Conservation (phyloP, 2,888 invertebrate genomes). For the Pemphredon lugubris region DNA sequence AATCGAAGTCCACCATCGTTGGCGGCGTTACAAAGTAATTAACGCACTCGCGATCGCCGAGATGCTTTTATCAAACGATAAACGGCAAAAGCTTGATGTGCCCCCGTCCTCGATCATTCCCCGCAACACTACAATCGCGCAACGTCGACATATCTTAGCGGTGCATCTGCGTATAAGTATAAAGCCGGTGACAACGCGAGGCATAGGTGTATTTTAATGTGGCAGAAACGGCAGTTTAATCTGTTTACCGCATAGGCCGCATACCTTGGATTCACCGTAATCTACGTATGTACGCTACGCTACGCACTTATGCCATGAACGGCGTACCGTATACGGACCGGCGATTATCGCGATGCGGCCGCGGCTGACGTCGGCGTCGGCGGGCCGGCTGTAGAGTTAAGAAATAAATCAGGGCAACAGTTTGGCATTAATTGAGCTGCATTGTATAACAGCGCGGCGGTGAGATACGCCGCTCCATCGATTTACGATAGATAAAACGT, state of each 20-base stretch:
- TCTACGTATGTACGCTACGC: no score
- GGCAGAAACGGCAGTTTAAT: constrained; percentile 54
- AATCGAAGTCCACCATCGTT: no score
- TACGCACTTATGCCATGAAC: constrained; percentile 45
- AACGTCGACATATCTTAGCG: constrained; percentile 40
- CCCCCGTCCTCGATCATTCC: constrained; percentile 1
- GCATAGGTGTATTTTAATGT: constrained; percentile 44
- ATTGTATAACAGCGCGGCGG: constrained; percentile 75
- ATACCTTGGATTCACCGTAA: constrained; percentile 43
- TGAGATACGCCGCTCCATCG: constrained; percentile 79
- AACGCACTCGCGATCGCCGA: neutral
- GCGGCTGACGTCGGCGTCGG: constrained; percentile 39
- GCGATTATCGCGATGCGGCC: constrained; percentile 62
- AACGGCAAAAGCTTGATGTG: constrained; percentile 23
- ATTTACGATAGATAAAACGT: constrained; percentile 81
- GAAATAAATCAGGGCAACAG: constrained; percentile 79
- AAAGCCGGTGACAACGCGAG: constrained; percentile 12
- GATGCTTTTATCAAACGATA: constrained; percentile 37
- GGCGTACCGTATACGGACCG: constrained; percentile 55
- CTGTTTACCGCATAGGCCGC: constrained; percentile 51
- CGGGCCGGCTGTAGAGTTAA: constrained; percentile 63
- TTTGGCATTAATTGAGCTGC: constrained; percentile 81
- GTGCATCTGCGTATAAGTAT: constrained; percentile 41
- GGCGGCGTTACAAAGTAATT: no score
- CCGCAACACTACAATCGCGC: constrained; percentile 51